Conservation (phyloP, 2,888 invertebrate species). For the Drepanosiphum platanoidis region DNA sequence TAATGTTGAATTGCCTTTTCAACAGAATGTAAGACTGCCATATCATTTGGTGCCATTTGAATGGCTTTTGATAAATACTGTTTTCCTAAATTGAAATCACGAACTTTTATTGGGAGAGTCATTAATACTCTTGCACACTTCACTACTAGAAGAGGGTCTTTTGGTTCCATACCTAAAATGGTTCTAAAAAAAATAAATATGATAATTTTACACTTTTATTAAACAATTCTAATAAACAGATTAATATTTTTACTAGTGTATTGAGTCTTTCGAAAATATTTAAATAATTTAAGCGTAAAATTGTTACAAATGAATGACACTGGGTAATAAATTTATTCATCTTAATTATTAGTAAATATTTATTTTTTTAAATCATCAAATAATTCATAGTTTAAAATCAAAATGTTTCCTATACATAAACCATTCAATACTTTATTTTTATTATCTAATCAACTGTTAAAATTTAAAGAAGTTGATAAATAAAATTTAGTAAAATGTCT, state of each 20-base stretch:
- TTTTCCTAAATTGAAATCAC: slow-evolving; percentile 50
- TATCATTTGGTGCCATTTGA: slow-evolving; percentile 42
- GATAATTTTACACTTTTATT: not conserved
- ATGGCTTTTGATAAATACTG: slow-evolving; percentile 18
- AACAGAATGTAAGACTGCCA: slow-evolving; percentile 11
- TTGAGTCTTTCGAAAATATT: not conserved
- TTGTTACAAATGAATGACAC: no score
- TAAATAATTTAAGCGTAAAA: not conserved
- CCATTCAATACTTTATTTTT: no score
- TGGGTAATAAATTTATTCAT: no score
- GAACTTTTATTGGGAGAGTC: slow-evolving; percentile 46
- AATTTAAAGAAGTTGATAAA: no score
- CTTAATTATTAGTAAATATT: no score
- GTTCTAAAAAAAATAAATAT: slow-evolving; percentile 24
- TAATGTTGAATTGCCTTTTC: slow-evolving; percentile 3
- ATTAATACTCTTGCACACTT: slow-evolving; percentile 32
- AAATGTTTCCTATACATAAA: no score
- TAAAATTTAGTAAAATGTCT: no score
- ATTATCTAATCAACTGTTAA: no score
- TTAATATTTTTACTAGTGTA: not conserved
- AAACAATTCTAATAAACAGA: no score
- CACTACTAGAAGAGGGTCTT: slow-evolving; percentile 45
- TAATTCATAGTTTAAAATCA: no score
- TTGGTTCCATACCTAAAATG: slow-evolving; percentile 25
- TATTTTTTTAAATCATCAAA: no score